These are phyloP conservation scores for Papio anubis DNA, from an alignment of 2,113 vertebrate species.

Conservation along the genomic window DNA sequence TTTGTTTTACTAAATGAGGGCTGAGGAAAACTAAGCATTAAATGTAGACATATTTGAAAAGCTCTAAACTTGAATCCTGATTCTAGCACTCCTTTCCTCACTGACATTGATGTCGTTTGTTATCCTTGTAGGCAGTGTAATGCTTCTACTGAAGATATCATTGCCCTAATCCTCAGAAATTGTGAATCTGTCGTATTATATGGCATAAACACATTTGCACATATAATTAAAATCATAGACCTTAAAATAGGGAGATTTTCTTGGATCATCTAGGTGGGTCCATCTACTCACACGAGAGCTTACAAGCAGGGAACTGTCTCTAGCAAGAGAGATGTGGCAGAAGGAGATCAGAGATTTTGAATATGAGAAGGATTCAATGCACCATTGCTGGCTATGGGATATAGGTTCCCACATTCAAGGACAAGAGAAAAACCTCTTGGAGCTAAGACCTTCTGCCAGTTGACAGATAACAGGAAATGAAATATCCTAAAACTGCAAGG, in stretches of 20 bases:
- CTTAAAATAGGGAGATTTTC: neutral
- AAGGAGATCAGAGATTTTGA: neutral
- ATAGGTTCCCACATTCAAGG: fast-evolving
- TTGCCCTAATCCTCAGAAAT: neutral
- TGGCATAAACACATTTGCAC: neutral
- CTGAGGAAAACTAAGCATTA: neutral
- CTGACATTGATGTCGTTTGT: neutral
- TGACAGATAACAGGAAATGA: neutral
- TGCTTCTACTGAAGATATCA: neutral
- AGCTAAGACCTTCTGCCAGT: neutral
- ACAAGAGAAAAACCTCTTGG: neutral
- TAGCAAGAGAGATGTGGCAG: neutral
- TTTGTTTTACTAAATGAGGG: neutral
- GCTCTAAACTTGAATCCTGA: neutral
- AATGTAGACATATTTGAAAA: neutral
- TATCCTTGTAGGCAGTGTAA: neutral
- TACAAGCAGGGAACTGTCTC: neutral
- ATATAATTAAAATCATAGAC: neutral
- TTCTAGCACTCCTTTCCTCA: neutral
- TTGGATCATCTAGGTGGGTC: neutral
- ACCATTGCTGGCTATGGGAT: neutral
- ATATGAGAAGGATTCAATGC: neutral
- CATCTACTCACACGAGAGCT: neutral
- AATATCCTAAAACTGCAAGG: neutral
- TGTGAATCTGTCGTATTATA: neutral